phyloP scores from a whole-genome alignment of 2,888 invertebrate genomes.

The Scaptomyza flava region DNA sequence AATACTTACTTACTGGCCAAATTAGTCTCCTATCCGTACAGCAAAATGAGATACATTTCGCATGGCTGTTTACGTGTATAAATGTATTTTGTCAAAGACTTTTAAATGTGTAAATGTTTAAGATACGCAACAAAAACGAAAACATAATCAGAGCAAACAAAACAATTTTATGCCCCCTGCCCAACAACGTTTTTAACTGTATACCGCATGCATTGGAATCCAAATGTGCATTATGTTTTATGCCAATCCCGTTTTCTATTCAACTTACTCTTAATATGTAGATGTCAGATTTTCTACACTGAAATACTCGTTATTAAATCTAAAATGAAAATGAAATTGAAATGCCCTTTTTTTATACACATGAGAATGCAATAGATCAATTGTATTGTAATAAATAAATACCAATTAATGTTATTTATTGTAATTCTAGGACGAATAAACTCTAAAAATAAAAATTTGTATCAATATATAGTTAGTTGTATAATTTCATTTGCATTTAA shows the following conservation, averaged over 20 bases:
- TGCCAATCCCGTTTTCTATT: conserved; percentile 51
- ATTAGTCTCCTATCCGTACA: conserved; percentile 60
- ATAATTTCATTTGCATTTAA: conserved; percentile 72
- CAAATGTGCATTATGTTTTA: conserved; percentile 54
- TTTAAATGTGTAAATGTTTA: conserved; percentile 72
- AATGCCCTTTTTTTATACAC: conserved; percentile 25
- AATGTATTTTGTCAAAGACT: conserved; percentile 74
- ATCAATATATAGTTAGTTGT: conserved; percentile 60
- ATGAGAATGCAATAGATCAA: conserved; percentile 39
- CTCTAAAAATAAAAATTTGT: conserved; percentile 38
- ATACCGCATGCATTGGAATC: conserved; percentile 40
- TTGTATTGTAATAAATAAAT: conserved; percentile 30
- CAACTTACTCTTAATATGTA: conserved; percentile 41
- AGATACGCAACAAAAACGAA: conserved; percentile 26
- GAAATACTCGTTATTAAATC: conserved; percentile 40
- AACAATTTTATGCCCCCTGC: conserved; percentile 24
- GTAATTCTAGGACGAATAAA: conserved; percentile 59
- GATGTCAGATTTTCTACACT: conserved; percentile 58
- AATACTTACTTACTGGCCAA: conserved; percentile 62
- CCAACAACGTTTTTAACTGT: conserved; percentile 58
- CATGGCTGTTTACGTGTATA: conserved; percentile 69
- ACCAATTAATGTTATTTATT: conserved; percentile 64
- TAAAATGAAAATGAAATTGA: conserved; percentile 16
- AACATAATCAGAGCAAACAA: conserved; percentile 19
- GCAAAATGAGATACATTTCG: conserved; percentile 43